phyloP scores from a whole-genome alignment of 2,797 vertebrate species.

The Microctenopoma lineatum region DNA sequence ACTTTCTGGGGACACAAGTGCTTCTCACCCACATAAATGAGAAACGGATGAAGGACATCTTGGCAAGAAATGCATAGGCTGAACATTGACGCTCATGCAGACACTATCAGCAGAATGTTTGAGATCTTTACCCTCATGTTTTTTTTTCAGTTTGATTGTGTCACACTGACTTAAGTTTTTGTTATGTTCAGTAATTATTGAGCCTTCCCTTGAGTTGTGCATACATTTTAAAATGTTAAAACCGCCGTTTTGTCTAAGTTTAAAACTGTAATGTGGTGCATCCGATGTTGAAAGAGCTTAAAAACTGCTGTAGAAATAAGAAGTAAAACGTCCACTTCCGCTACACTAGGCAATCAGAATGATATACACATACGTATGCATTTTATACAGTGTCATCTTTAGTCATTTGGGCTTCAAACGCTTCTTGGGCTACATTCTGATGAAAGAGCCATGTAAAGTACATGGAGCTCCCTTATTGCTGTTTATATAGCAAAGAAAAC shows the following conservation, averaged over 20 bases:
- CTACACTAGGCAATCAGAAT: neutral
- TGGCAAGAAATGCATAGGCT: conserved; percentile 31
- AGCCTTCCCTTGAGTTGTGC: neutral
- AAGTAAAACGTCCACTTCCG: neutral
- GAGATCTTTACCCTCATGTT: neutral
- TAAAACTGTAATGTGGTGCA: neutral
- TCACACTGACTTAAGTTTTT: neutral
- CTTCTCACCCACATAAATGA: conserved; percentile 85
- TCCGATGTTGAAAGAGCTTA: neutral
- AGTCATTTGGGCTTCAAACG: neutral
- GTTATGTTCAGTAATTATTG: neutral
- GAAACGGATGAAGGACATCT: conserved; percentile 84
- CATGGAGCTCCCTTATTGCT: too few relatives aligned
- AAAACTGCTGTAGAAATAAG: neutral
- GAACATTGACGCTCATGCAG: neutral
- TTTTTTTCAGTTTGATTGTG: neutral
- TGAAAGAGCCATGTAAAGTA: neutral
- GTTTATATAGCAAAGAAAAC: neutral
- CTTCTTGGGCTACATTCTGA: neutral
- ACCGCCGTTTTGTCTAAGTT: neutral
- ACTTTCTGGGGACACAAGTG: conserved; percentile 86
- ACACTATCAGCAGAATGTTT: neutral
- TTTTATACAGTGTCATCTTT: neutral
- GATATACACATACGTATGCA: neutral
- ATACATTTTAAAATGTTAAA: conserved; percentile 9